Base-by-base conservation (phyloP, 2,888 invertebrate genomes). In the Mesochorus sp. region DNA sequence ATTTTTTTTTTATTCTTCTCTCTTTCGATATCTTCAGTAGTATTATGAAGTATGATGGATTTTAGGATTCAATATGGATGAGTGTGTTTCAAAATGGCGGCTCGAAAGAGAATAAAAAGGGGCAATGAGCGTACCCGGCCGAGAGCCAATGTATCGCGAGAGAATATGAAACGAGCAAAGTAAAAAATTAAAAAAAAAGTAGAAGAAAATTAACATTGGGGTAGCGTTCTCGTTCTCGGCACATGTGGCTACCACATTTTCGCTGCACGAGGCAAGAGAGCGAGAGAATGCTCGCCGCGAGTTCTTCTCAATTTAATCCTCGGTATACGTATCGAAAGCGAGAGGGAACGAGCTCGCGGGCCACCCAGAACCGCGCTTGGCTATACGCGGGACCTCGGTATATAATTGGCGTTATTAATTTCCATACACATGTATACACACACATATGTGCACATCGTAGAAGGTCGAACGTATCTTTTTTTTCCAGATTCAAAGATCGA, bases 201-300 rank as follows among this genome's bases (percentile, higher is more conserved):
- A 44, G 17, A 66, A 79, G 59, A 64, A 78, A 74, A 78, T 74
- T 70, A 62, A 70, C 74, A 67, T 71, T 75, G 68, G 68, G 26
- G 6, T 44, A 47, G 68, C 67, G 66, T 55, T 76, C 81, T 77
- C 72, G 70, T 80, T 80, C 61, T 61, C 66, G 37, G 61, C 81
- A 82, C 85, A 85, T 82, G 77, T 85, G 84, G 85, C 78, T 64
- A 71, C 83, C 85, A 85, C 82, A 84, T 80, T 83, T 81, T 66
- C 77, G 55, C 64, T 67, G 31, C 53, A 17, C 42, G 68, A 26
- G 8, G 39, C 42, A 28, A 53, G 49, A 61, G 59, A 21, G 14
- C 21, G 28, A 53, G 42, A 62, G 71, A 73, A 55, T 42, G 73
- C 55, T 66, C 28, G 26, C 62, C 59, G 66, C 53, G 62, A 64